Evolutionary conservation across 2,113 vertebrate species (phyloP), one percentile per base, ranked within the genome.

Genomic region (Emydocephalus ijimae): DNA sequence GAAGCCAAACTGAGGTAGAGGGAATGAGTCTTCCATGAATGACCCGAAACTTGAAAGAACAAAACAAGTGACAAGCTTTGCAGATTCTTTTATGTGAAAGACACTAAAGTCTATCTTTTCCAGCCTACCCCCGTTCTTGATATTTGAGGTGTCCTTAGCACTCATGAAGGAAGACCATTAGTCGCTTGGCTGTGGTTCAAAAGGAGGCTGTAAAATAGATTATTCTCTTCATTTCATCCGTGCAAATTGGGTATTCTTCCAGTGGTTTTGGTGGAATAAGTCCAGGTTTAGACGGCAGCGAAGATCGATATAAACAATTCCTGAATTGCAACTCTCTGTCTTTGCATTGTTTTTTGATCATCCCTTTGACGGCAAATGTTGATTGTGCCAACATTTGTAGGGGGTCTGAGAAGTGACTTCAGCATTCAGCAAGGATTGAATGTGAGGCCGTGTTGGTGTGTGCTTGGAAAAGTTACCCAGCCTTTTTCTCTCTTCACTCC

Each of bases 1-100:
- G 48, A 91, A 74, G 92, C 95, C 97, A 96, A 92, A 85, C 88
- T 90, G 93, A 92, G 81, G 55, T 52, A 87, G 69, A 94, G 34
- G 52, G 90, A 95, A 88, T 54, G 18, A 95, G 92, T 94, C 1
- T 4, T 64, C 54, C 24, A 64, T 48, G n/a, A 87, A 93, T 92
- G 93, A 9, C 26, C 85, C 88, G 69, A 81, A 95, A 93, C 9
- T 34, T 52, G 23, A 24, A 34, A 54, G 24, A 56, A 39, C 7
- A 39, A 56, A 85, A 24, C 24, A 20, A 91, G 56, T 91, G 94
- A 1, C 23, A 81, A 89, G 20, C 94, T 89, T 88, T 57, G 86
- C 61, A 91, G 92, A 95, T 96, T 90, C n/a, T 4, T 26, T 91
- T 85, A 18, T 34, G 91, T 50, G 86, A 87, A 23, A 1, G 0